phyloP scores from a whole-genome alignment of 2,113 vertebrate species.

The Channa maculata region DNA sequence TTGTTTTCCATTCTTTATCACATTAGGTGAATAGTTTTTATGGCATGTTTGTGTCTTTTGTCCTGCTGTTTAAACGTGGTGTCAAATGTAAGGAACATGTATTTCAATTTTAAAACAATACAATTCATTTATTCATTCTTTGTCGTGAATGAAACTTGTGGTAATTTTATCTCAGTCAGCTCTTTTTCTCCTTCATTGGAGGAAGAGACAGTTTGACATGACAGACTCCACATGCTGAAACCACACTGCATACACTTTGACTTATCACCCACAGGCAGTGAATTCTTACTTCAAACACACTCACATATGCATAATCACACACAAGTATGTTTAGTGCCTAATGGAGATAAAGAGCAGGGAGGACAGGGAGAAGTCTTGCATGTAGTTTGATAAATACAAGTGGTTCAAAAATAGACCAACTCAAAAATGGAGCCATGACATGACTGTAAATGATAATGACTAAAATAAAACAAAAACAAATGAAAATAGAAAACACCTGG shows the following conservation, averaged over 20 bases:
- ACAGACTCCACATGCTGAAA: constrained; percentile 46
- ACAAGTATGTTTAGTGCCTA: neutral
- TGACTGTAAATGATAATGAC: neutral
- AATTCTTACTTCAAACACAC: neutral
- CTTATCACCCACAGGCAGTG: constrained; percentile 21
- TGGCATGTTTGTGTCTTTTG: neutral
- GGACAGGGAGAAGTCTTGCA: constrained; percentile 34
- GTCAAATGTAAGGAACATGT: neutral
- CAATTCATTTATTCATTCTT: neutral
- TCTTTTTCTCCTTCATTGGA: neutral
- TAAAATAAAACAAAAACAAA: neutral
- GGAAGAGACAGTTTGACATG: constrained; percentile 33
- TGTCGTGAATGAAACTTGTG: neutral
- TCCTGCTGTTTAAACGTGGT: neutral
- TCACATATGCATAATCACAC: constrained; percentile 22
- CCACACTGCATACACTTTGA: neutral
- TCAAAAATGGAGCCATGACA: neutral
- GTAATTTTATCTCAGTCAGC: neutral
- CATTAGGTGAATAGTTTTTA: neutral
- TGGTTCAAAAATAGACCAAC: neutral
- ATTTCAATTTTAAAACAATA: neutral
- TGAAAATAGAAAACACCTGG: neutral
- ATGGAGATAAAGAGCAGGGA: constrained; percentile 28
- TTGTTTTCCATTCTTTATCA: no score
- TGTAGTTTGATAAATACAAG: neutral